phyloP scores from a whole-genome alignment of 2,888 invertebrate species.

The Drosophila mimetica region DNA sequence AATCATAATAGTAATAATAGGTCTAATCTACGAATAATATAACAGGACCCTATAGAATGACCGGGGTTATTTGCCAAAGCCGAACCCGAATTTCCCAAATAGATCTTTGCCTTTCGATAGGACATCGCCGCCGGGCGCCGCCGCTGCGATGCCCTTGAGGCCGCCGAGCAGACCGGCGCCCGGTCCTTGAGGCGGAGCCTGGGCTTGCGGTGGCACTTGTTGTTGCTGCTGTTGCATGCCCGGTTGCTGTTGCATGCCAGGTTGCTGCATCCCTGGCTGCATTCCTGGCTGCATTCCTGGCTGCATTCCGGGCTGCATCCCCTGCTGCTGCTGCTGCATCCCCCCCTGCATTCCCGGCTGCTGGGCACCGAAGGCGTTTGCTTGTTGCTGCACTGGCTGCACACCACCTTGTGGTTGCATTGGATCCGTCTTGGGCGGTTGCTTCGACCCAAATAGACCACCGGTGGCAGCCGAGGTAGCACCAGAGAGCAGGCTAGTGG shows the following conservation, averaged over 20 bases:
- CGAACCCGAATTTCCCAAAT: conserved; percentile 93
- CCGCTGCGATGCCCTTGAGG: conserved; percentile 95
- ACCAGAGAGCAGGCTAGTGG: conserved; percentile 84
- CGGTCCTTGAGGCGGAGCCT: conserved; percentile 84
- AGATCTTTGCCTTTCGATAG: conserved; percentile 96
- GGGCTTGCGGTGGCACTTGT: conserved; percentile 84
- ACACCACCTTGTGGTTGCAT: conserved; percentile 85
- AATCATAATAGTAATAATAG: conserved; percentile 69
- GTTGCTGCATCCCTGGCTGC: conserved; percentile 56
- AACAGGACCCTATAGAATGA: conserved; percentile 82
- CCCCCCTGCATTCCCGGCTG: conserved; percentile 65
- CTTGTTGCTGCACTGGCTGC: conserved; percentile 84
- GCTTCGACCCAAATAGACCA: conserved; percentile 84
- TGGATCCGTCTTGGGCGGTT: conserved; percentile 85
- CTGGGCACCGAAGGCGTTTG: conserved; percentile 81
- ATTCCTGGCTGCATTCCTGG: conserved; percentile 59
- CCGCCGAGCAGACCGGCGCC: conserved; percentile 96
- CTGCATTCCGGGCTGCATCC: conserved; percentile 46
- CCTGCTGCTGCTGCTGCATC: conserved; percentile 49
- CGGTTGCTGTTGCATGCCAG: conserved; percentile 63
- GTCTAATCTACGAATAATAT: conserved; percentile 82
- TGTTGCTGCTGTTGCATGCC: conserved; percentile 75
- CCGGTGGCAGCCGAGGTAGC: conserved; percentile 85
- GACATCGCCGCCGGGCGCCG: conserved; percentile 93
- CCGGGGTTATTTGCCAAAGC: conserved; percentile 89